phyloP scores from a whole-genome alignment of 2,113 vertebrate species.

The Callipepla californica region DNA sequence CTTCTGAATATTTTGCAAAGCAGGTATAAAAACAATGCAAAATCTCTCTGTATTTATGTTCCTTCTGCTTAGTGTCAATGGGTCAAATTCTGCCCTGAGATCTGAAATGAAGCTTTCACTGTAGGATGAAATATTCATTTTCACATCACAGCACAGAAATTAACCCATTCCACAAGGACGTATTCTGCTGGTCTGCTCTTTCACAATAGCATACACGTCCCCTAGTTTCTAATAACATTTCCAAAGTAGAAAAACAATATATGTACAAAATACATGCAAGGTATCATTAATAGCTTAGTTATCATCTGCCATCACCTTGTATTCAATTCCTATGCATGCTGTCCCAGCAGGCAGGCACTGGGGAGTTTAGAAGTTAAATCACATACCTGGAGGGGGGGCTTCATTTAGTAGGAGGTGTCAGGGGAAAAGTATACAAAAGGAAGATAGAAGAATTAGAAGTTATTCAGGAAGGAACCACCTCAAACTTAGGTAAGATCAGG shows the following conservation, averaged over 20 bases:
- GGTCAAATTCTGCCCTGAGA: neutral
- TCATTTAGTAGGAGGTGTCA: slow-evolving; percentile 74
- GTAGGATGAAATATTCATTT: neutral
- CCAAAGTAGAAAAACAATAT: neutral
- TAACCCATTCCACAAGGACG: neutral
- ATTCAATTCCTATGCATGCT: neutral
- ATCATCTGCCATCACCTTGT: neutral
- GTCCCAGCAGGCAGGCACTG: neutral
- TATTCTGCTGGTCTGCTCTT: neutral
- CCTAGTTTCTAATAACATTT: neutral
- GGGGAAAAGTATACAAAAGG: slow-evolving; percentile 55
- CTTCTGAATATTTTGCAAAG: neutral
- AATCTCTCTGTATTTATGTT: neutral
- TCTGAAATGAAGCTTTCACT: neutral
- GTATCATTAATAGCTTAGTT: neutral
- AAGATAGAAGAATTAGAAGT: slow-evolving; percentile 72
- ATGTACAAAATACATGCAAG: slow-evolving; percentile 5
- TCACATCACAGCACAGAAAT: neutral
- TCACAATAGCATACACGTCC: neutral
- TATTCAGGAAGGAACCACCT: slow-evolving; percentile 56
- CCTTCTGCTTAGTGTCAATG: neutral
- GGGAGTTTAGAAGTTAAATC: slow-evolving; percentile 71
- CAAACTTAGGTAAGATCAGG: slow-evolving; percentile 22
- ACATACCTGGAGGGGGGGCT: slow-evolving; percentile 74
- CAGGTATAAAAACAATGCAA: neutral